Percentiles rank a stretch among this genome's conserved stretches.
These are phyloP conservation scores for Elachura formosa DNA, from an alignment of 2,113 vertebrate species.

Conservation along the genomic window DNA sequence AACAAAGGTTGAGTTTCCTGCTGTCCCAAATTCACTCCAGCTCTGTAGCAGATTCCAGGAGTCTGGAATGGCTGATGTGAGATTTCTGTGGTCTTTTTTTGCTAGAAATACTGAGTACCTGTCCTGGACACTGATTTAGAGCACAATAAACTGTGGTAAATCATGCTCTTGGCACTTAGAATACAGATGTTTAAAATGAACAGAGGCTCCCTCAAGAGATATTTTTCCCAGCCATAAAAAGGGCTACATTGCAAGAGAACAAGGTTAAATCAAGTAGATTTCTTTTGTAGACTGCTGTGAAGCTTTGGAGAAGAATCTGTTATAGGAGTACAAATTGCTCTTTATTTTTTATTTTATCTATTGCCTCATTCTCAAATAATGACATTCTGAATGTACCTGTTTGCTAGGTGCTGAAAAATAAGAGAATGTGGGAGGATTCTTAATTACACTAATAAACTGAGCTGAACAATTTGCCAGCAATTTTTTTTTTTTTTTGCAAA, in stretches of 20 bases:
- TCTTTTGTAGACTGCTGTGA: slow-evolving; percentile 4
- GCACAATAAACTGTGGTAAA: background rate
- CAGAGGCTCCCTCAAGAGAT: background rate
- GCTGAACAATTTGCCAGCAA: background rate
- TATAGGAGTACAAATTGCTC: slow-evolving; percentile 46
- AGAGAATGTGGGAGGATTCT: slow-evolving; percentile 23
- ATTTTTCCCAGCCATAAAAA: slow-evolving; percentile 5
- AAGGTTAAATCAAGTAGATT: background rate
- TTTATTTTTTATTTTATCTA: slow-evolving; percentile 58
- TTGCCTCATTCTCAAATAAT: slow-evolving; percentile 57
- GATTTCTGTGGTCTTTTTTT: background rate
- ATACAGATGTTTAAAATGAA: slow-evolving; percentile 1
- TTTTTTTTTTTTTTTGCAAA: slow-evolving; percentile 26
- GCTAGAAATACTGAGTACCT: background rate
- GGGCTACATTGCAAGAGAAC: background rate
- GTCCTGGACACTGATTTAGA: background rate
- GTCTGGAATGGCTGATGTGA: background rate
- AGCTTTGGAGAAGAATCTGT: slow-evolving; percentile 37
- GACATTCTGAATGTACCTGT: slow-evolving; percentile 27
- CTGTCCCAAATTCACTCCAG: background rate
- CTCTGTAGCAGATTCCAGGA: background rate
- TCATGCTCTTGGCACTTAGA: background rate
- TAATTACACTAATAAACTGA: slow-evolving; percentile 58
- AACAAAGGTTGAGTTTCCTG: background rate
- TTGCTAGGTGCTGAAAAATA: slow-evolving; percentile 37